These are phyloP conservation scores for Corythoichthys haematopterus DNA, from an alignment of 2,113 vertebrate genomes.

Conservation along the genomic window DNA sequence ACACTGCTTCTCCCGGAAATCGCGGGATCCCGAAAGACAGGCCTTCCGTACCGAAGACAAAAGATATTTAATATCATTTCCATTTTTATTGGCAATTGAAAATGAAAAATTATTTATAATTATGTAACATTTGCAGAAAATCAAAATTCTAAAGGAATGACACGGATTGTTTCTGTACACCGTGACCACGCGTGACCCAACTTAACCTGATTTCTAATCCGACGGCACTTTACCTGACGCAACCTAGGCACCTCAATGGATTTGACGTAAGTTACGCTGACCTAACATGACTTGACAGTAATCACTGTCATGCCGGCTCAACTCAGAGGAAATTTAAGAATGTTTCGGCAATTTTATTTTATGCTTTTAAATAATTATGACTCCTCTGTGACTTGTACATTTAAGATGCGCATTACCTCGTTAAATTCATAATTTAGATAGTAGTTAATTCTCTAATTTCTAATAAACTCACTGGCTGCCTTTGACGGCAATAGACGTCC, in stretches of 20 bases:
- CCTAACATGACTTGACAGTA: neutral
- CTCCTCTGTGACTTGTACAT: neutral
- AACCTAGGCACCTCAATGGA: neutral
- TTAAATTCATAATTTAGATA: too few species aligned
- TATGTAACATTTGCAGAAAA: neutral
- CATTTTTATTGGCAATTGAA: slow-evolving; percentile 29
- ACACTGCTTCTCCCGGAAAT: slow-evolving; percentile 97
- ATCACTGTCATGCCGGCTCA: neutral
- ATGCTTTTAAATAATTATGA: neutral
- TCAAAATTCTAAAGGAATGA: neutral
- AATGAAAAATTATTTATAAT: neutral
- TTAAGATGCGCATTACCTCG: too few species aligned
- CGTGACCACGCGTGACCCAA: neutral
- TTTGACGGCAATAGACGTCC: too few species aligned
- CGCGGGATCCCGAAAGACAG: slow-evolving; percentile 83
- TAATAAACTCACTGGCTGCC: too few species aligned
- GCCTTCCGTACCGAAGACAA: slow-evolving; percentile 61
- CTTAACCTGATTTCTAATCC: slow-evolving; percentile 1
- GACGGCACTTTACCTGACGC: neutral
- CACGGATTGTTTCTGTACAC: neutral
- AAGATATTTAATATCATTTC: neutral
- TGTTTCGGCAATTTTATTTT: neutral
- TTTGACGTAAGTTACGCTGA: neutral
- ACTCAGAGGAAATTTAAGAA: neutral
- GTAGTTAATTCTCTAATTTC: too few species aligned